Evolutionary conservation across 1,140 invertebrate genomes (phyloP), one percentile per base, ranked within the genome.

Genomic region (Venturia canescens): DNA sequence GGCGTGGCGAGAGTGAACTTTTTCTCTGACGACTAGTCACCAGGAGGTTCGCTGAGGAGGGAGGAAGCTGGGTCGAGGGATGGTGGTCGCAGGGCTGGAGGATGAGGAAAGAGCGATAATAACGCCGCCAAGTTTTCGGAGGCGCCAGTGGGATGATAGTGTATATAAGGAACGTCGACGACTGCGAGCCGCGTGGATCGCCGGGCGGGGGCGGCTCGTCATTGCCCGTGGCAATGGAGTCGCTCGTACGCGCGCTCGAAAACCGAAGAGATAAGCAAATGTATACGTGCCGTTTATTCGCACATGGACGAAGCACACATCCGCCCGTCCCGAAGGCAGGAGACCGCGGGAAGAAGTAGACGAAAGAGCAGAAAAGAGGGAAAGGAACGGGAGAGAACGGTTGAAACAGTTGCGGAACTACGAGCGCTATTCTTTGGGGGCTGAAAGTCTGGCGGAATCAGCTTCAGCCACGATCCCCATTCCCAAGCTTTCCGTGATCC

Each of bases 361-460:
- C 31, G 72, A 79, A 76, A 87, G 86, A 83, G 86, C 86, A 83
- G 86, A 87, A 86, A 86, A 88, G 83, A 83, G 80, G 83, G 72
- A 84, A 84, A 83, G 82, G 81, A 84, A 85, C 84, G 83, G 81
- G 87, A 87, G 86, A 87, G 86, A 80, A 80, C 69, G 84, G 84
- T 74, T 84, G 85, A 86, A 87, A 87, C 86, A 88, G 86, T 88
- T 82, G 87, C 82, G 84, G 84, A 88, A 89, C 87, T 88, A 69
- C 18, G 29, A 84, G 63, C 84, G 80, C 86, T 83, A 87, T 89
- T 89, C 84, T 89, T 34, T 82, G 80, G 80, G 84, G 85, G n/a
- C 16, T 31, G 66, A 31, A 69, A 69, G 66, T 69, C 66, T 69
- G 66, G 66, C 29, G 66, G 31, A 18, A 63, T 63, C n/a, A 69